Conservation (phyloP, 2,113 vertebrate genomes). For the Platichthys flesus region DNA sequence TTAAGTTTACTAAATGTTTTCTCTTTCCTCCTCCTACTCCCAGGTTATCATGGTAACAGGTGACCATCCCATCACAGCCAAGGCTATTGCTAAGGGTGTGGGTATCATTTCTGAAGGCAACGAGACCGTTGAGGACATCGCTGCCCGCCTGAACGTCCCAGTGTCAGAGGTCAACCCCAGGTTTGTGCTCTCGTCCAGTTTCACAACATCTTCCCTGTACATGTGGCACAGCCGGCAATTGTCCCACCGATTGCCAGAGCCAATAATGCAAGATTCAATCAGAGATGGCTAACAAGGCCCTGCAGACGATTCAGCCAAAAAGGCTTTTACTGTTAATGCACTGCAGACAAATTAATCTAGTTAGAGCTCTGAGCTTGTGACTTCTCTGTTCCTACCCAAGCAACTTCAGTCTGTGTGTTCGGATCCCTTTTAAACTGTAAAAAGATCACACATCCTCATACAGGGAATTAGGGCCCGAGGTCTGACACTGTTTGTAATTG, state of each 20-base stretch:
- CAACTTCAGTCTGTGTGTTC: not conserved
- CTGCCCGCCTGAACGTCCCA: conserved; percentile 89
- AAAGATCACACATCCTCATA: no score
- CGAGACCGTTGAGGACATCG: conserved; percentile 94
- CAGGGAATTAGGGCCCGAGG: no score
- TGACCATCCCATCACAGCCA: conserved; percentile 95
- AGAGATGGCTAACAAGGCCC: not conserved
- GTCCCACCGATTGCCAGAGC: not conserved
- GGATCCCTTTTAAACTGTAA: not conserved
- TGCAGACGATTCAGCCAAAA: conserved; percentile 36
- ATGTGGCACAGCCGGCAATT: not conserved
- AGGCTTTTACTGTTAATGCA: conserved; percentile 34
- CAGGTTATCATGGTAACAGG: conserved; percentile 97
- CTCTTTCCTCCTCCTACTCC: not conserved
- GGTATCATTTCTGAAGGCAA: conserved; percentile 96
- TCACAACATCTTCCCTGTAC: not conserved
- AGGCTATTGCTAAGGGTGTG: conserved; percentile 94
- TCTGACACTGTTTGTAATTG: no score
- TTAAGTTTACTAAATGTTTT: not conserved
- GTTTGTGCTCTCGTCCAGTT: conserved; percentile 58
- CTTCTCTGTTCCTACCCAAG: conserved; percentile 2
- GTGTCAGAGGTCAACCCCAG: conserved; percentile 91
- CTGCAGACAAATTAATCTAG: conserved; percentile 45
- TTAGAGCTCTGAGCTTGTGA: not conserved
- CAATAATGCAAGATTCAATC: conserved; percentile 23